Evolutionary conservation across 2,113 vertebrate species (phyloP).

Genomic region (Myotis brandtii): DNA sequence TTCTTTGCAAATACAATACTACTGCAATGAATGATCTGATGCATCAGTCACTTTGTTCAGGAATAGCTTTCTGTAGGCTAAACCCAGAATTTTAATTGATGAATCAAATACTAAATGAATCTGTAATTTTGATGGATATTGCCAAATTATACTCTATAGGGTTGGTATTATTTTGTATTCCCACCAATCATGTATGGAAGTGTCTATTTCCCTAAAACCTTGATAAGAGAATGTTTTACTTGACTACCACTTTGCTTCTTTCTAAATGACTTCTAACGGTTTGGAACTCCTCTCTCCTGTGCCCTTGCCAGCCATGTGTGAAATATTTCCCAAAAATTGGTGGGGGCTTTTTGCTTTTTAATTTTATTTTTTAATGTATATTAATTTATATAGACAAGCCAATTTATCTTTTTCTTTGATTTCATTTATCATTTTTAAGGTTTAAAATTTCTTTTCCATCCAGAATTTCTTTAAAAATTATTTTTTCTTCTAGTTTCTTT

Average conservation of each 20-base stretch:
- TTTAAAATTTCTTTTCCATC: conserved; percentile 31
- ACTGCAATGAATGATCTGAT: not conserved
- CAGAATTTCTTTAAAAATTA: conserved; percentile 36
- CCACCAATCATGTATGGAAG: not conserved
- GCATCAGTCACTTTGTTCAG: not conserved
- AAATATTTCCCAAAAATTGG: not conserved
- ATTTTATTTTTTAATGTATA: not conserved
- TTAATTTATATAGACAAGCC: not conserved
- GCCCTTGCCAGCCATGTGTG: not conserved
- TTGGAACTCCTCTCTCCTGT: not conserved
- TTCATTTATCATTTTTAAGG: conserved; percentile 38
- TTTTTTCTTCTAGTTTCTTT: conserved; percentile 29
- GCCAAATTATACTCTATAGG: not conserved
- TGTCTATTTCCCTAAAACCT: not conserved
- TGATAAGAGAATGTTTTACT: not conserved
- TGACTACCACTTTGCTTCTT: not conserved
- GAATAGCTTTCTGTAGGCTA: not conserved
- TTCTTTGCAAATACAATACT: not conserved
- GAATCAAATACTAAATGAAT: not conserved
- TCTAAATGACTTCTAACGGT: conserved; percentile 5
- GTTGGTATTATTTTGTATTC: not conserved
- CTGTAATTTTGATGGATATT: not conserved
- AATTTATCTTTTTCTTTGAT: not conserved
- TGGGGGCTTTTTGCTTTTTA: not conserved
- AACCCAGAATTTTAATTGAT: not conserved